Percentiles rank a stretch among this genome's conserved stretches.
These are phyloP conservation scores for Liopterus haemorrhoidalis DNA, from an alignment of 2,888 invertebrate genomes.

Conservation along the genomic window DNA sequence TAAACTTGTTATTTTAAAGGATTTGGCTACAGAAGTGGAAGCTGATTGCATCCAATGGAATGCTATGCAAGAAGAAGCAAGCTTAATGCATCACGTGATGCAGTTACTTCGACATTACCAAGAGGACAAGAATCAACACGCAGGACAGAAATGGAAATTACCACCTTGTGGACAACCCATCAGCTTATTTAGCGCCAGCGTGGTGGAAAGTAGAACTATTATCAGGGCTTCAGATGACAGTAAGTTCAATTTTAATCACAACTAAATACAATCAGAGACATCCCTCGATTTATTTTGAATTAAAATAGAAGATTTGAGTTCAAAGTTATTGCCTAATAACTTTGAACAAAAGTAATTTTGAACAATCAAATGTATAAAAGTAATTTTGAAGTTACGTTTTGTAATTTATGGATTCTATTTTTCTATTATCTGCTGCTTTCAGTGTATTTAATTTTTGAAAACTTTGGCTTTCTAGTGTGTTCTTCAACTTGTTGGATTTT, in stretches of 20 bases:
- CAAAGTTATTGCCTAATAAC: too few relatives aligned
- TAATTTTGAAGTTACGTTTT: too few relatives aligned
- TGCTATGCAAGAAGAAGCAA: conserved; percentile 60
- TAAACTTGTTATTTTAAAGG: conserved; percentile 44
- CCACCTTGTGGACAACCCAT: conserved; percentile 65
- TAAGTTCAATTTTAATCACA: conserved; percentile 44
- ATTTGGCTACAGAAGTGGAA: conserved; percentile 63
- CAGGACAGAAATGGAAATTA: conserved; percentile 64
- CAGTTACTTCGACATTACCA: conserved; percentile 58
- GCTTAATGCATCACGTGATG: conserved; percentile 62
- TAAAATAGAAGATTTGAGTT: neutral
- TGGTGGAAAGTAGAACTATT: conserved; percentile 50
- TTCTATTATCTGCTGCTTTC: conserved; percentile 4
- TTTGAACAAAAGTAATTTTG: too few relatives aligned
- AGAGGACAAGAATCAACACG: conserved; percentile 53
- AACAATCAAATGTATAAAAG: too few relatives aligned
- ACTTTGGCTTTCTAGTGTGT: neutral
- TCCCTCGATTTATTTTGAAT: too few relatives aligned
- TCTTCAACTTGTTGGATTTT: neutral
- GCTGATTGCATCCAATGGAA: conserved; percentile 55
- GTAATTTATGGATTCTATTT: too few relatives aligned
- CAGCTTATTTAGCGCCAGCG: conserved; percentile 56
- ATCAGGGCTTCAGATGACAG: conserved; percentile 64
- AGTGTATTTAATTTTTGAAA: conserved; percentile 4
- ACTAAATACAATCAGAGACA: too few relatives aligned